Base-by-base conservation (phyloP, 2,888 invertebrate species). In the Dyspetes luteomarginatus region DNA sequence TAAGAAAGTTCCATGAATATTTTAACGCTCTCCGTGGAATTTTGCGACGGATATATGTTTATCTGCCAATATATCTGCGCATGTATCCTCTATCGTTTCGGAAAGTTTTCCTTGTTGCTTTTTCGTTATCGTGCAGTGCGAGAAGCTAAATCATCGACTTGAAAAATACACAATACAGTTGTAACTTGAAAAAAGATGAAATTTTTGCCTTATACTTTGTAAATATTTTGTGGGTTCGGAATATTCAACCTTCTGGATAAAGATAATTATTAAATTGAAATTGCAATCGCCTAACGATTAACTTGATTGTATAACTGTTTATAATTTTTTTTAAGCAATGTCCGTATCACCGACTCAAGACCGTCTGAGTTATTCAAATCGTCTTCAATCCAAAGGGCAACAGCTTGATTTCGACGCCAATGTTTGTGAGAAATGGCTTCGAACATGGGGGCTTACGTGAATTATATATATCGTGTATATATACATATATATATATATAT, bases 381-480 rank as follows among this genome's bases (percentile, higher is more conserved):
- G 64, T 62, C 24, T 19, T 7, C 36, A 41, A 64, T 45, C 67
- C 69, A 50, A 28, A 65, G 43, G 45, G 43, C 41, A 7, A 52
- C n/a, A 26, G 50, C 56, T 69, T 45, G 48, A 62, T 30, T 64
- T 62, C 82, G 82, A 86, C 87, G 88, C 86, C 88, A 85, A 78
- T 89, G 88, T 72, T 65, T 71, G 81, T 79, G 85, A 89, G 83
- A 86, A 88, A 87, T 86, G 84, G 86, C 82, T 78, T 83, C 80
- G 84, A 85, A 87, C 85, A 84, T 86, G 88, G 85, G 83, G 84
- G 84, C 43, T 58, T 52, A 30, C 74, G 73, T 60, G 60, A 58
- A 65, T 65, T 24, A 41, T 41, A 62, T 45, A 74, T 26, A 45
- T 50, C 17, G 17, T 30, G 7, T 26, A 45, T 19, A 56, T 30